A percentile compares a stretch with the other conserved stretches of the same genome.
Evolutionary conservation across 2,797 vertebrate genomes (phyloP).

Genomic region (Podarcis lilfordi): DNA sequence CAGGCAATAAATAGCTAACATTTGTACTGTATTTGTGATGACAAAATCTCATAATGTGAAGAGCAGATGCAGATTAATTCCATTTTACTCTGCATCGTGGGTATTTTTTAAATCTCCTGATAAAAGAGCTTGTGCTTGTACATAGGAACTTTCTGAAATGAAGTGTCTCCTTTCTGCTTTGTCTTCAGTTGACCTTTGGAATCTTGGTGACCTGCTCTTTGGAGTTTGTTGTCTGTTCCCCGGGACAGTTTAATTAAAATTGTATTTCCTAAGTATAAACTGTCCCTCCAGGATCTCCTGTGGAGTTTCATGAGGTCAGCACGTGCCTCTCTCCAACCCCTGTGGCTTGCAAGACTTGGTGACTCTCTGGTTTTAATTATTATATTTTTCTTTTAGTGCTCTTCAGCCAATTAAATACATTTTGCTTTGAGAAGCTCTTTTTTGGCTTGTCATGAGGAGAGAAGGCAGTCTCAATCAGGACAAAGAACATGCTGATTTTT

Average conservation of each 20-base stretch:
- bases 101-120: slow-evolving; percentile 33
- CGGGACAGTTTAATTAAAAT: slow-evolving; percentile 74
- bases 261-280: slow-evolving; percentile 73
- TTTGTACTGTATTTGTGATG: background rate
- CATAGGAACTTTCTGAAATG: slow-evolving; percentile 17
- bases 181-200: slow-evolving; percentile 70
- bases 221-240: slow-evolving; percentile 71
- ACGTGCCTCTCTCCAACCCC: slow-evolving; percentile 69
- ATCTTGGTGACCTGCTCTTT: slow-evolving; percentile 70
- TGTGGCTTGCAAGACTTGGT: slow-evolving; percentile 64
- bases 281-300: slow-evolving; percentile 69
- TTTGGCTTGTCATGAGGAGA: slow-evolving; percentile 55
- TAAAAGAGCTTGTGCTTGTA: slow-evolving; percentile 31
- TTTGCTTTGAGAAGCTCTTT: slow-evolving; percentile 66
- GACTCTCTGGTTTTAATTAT: slow-evolving; percentile 74
- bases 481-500: slow-evolving; percentile 39
- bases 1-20: background rate
- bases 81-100: background rate
- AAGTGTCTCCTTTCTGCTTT: slow-evolving; percentile 58
- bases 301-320: slow-evolving; percentile 72
- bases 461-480: slow-evolving; percentile 62
- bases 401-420: slow-evolving; percentile 70
- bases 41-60: background rate
- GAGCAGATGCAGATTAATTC: background rate
- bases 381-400: slow-evolving; percentile 67